Percentiles rank a stretch among this genome's conserved stretches.
These are phyloP conservation scores for Nemotelus nigrinus DNA, from an alignment of 2,888 invertebrate genomes.

Conservation along the genomic window DNA sequence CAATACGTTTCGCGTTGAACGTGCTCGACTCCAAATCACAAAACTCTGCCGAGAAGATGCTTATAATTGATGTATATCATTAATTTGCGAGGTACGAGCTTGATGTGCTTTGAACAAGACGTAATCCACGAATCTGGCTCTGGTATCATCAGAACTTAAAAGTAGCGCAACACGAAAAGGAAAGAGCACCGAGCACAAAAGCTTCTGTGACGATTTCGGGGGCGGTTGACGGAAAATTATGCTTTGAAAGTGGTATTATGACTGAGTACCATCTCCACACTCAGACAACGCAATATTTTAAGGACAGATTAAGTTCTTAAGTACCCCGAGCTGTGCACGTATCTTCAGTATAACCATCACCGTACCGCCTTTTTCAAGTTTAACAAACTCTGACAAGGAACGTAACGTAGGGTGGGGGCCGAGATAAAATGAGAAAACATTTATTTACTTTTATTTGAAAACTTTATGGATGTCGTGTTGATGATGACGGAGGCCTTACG, in stretches of 20 bases:
- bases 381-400: neutral
- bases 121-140: neutral
- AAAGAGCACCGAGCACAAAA: neutral
- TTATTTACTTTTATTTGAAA: constrained; percentile 43
- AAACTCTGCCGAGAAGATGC: neutral
- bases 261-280: constrained; percentile 10
- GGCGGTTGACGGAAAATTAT: constrained; percentile 23
- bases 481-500: neutral
- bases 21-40: no score
- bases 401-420: neutral
- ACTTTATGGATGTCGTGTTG: constrained; percentile 25
- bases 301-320: constrained; percentile 39
- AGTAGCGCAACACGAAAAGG: neutral
- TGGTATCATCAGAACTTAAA: neutral
- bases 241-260: constrained; percentile 40
- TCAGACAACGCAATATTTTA: constrained; percentile 28
- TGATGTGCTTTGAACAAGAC: neutral
- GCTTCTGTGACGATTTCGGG: neutral
- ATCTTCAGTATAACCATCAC: neutral
- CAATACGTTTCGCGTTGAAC: no score
- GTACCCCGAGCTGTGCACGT: constrained; percentile 19
- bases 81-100: constrained; percentile 31
- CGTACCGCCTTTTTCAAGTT: neutral
- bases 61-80: constrained; percentile 34
- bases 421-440: constrained; percentile 43